Base-by-base conservation (phyloP, 2,888 invertebrate species). In the Lasioglossum figueresi region DNA sequence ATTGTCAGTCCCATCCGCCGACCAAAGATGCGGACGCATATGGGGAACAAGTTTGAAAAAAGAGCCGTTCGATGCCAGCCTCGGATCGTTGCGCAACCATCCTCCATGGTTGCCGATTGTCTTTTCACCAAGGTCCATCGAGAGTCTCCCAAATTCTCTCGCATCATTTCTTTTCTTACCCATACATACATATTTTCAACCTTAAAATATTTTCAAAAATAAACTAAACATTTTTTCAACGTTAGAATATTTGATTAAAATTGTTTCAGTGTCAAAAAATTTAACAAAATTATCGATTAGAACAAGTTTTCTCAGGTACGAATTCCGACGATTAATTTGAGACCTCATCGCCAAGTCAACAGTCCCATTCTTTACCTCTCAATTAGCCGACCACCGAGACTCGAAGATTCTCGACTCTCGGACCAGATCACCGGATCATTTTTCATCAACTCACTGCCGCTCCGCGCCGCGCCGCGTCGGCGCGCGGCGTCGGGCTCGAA, bases 1-100 rank as follows among this genome's bases (percentile, higher is more conserved):
- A 90, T 90, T 90, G 91, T 93, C 91, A 88, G 88, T 84, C 76
- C 82, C 91, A 88, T 86, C 90, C 84, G 84, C 71, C 56, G 73
- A 19, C 72, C 63, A 37, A 82, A 88, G 89, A 89, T 89, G 85
- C 81, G 80, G 77, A 72, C 82, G 63, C 86, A 81, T 79, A 84
- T 82, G 80, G 79, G 77, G 48, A 80, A 72, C 68, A 31, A 74
- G 76, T 76, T 68, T 71, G 63, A 80, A 82, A 85, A 59, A 43
- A 79, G 56, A 31, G 27, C 37, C 56, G 37, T n/a, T 31, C 10
- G 40, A 52, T 14, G 52, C 10, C 48, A 31, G 43, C 6, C 48
- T 12, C 27, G 45, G n/a, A 10, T 3, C 16, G 68, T 77, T 68
- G 48, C 76, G 68, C 76, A 68, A 68, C 68, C 27, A 16, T 77